phyloP scores from a whole-genome alignment of 2,888 invertebrate genomes.

The Conus canariensis region DNA sequence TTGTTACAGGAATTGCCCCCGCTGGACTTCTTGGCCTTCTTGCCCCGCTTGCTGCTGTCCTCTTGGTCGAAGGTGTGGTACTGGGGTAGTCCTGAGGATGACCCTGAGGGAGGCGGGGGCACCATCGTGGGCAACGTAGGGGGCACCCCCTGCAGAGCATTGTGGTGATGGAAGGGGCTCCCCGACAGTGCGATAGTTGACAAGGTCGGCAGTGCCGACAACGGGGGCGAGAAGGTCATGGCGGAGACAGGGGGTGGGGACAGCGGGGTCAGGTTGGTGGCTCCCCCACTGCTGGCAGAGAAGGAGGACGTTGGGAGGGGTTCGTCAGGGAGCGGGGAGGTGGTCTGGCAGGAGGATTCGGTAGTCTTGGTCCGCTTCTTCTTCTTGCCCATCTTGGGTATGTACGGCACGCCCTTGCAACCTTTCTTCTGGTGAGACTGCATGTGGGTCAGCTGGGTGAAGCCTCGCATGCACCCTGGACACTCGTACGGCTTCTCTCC shows the following conservation, averaged over 20 bases:
- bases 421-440: conserved; percentile 38
- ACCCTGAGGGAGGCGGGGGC: conserved; percentile 24
- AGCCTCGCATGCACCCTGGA: conserved; percentile 16
- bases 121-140: conserved; percentile 44
- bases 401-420: conserved; percentile 39
- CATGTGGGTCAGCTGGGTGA: conserved; percentile 38
- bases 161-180: conserved; percentile 29
- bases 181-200: conserved; percentile 33
- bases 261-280: conserved; percentile 15
- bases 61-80: conserved; percentile 32
- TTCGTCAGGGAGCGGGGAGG: background rate
- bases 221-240: conserved; percentile 15
- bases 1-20: background rate
- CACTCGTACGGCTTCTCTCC: conserved; percentile 42
- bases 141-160: conserved; percentile 19
- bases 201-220: background rate
- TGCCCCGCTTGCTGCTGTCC: background rate
- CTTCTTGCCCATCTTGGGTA: conserved; percentile 13
- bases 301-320: background rate
- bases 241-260: conserved; percentile 28
- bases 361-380: background rate
- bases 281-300: background rate
- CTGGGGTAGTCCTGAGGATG: conserved; percentile 33
- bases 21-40: conserved; percentile 6
- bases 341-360: conserved; percentile 39